Conservation (phyloP, 1,140 invertebrate genomes). For the Drosophila simulans region DNA sequence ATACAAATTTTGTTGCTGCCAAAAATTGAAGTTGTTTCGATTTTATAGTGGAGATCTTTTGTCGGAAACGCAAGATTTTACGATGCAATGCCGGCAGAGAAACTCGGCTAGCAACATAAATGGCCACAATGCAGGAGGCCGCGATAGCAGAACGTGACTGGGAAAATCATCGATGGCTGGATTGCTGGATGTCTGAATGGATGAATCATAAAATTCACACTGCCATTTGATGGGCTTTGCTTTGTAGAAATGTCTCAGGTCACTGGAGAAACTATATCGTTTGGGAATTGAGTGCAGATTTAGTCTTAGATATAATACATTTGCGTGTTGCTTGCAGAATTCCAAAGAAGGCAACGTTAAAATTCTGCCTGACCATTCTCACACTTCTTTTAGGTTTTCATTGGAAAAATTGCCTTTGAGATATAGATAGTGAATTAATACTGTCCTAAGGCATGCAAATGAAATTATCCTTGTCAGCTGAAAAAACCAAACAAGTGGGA, state of each 20-base stretch:
- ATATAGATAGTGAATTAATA: no score
- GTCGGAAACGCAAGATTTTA: slow-evolving; percentile 49
- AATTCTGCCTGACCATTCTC: not conserved
- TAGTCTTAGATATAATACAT: slow-evolving; percentile 11
- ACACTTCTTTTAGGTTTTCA: not conserved
- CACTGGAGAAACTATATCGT: slow-evolving; percentile 29
- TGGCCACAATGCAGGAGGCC: slow-evolving; percentile 31
- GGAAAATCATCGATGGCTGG: slow-evolving; percentile 26
- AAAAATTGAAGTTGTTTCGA: slow-evolving; percentile 66
- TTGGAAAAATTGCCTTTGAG: no score
- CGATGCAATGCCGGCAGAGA: slow-evolving; percentile 53
- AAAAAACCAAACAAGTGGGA: no score
- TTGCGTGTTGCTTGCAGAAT: slow-evolving; percentile 10
- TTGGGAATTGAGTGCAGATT: slow-evolving; percentile 25
- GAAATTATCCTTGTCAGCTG: no score
- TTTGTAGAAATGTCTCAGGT: slow-evolving; percentile 22
- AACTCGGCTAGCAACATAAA: slow-evolving; percentile 54
- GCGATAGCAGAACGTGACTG: slow-evolving; percentile 53
- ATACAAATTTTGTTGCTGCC: slow-evolving; percentile 69
- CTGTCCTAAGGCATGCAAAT: no score
- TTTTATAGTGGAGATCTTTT: slow-evolving; percentile 63
- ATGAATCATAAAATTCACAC: slow-evolving; percentile 34
- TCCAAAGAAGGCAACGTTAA: not conserved
- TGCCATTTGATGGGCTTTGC: slow-evolving; percentile 21
- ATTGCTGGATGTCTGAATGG: slow-evolving; percentile 9